Percentiles rank a stretch among this genome's conserved stretches.
These are phyloP conservation scores for Drosophila barbarae DNA, from an alignment of 2,888 invertebrate species.

Conservation along the genomic window DNA sequence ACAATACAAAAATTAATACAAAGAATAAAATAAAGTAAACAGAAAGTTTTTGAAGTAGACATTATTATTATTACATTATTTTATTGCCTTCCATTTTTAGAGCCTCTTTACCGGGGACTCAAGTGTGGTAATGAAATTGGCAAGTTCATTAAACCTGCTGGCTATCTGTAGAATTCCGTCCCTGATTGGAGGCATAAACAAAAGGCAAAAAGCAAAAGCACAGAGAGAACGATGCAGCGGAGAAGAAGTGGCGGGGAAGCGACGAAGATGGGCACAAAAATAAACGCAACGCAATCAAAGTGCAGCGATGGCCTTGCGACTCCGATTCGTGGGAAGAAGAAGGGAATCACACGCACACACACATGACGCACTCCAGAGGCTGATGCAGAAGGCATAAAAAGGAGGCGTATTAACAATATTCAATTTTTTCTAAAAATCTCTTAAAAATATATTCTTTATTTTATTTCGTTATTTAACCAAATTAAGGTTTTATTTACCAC, in stretches of 20 bases:
- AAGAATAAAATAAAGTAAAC: background rate
- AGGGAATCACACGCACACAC: conserved; percentile 10
- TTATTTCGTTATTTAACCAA: background rate
- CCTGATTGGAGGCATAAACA: conserved; percentile 59
- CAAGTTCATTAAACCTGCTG: conserved; percentile 66
- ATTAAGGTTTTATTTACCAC: background rate
- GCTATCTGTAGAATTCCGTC: conserved; percentile 43
- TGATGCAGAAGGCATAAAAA: background rate
- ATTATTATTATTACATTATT: background rate
- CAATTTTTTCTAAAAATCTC: background rate
- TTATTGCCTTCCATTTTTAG: background rate
- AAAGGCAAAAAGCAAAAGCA: conserved; percentile 26
- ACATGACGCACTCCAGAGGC: conserved; percentile 2
- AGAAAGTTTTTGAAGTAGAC: background rate
- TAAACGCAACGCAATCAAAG: conserved; percentile 59
- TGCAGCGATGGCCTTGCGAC: conserved; percentile 64
- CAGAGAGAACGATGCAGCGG: conserved; percentile 6
- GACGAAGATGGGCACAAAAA: conserved; percentile 37
- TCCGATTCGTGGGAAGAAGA: conserved; percentile 40
- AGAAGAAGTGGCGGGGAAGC: conserved; percentile 17
- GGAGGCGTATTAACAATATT: background rate
- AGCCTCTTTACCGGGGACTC: conserved; percentile 3
- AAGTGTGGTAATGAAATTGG: conserved; percentile 58
- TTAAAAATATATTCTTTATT: background rate
- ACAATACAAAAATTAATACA: background rate